Evolutionary conservation across 2,888 invertebrate genomes (phyloP).

Genomic region (Cecidostiba fungosa): DNA sequence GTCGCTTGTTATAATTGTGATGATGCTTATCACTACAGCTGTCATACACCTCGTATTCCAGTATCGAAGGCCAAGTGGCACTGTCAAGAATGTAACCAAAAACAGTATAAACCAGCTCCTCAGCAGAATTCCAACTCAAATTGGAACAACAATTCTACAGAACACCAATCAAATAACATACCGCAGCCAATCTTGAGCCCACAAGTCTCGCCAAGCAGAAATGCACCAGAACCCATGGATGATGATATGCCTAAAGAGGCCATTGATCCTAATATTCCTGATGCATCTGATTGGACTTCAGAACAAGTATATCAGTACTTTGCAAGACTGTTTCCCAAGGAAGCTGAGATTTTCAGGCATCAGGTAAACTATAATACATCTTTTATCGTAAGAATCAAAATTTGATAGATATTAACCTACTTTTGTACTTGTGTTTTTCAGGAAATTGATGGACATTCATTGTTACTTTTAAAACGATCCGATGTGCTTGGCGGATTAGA

Average conservation of each 20-base stretch:
- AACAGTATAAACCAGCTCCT: constrained; percentile 68
- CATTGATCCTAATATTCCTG: constrained; percentile 87
- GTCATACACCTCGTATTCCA: constrained; percentile 87
- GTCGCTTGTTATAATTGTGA: constrained; percentile 92
- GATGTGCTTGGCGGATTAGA: constrained; percentile 92
- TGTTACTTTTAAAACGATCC: constrained; percentile 90
- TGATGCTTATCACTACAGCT: constrained; percentile 91
- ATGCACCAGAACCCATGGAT: constrained; percentile 73
- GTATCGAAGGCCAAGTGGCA: constrained; percentile 85
- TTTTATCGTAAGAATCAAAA: constrained; percentile 38
- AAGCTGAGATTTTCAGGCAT: constrained; percentile 90
- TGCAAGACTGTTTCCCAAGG: constrained; percentile 88
- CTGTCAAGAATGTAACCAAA: constrained; percentile 84
- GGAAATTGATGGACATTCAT: constrained; percentile 95
- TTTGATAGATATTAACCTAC: constrained; percentile 3
- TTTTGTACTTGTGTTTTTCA: constrained; percentile 76
- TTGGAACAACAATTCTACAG: constrained; percentile 59
- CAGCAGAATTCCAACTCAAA: constrained; percentile 57
- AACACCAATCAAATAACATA: constrained; percentile 40
- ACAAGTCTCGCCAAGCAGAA: constrained; percentile 76
- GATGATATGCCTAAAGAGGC: constrained; percentile 73
- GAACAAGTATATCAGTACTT: constrained; percentile 93
- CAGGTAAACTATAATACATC: constrained; percentile 83
- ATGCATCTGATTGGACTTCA: constrained; percentile 90
- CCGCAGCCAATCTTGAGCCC: constrained; percentile 73